Base-by-base conservation (phyloP, 2,113 vertebrate species). In the Ailuropoda melanoleuca region DNA sequence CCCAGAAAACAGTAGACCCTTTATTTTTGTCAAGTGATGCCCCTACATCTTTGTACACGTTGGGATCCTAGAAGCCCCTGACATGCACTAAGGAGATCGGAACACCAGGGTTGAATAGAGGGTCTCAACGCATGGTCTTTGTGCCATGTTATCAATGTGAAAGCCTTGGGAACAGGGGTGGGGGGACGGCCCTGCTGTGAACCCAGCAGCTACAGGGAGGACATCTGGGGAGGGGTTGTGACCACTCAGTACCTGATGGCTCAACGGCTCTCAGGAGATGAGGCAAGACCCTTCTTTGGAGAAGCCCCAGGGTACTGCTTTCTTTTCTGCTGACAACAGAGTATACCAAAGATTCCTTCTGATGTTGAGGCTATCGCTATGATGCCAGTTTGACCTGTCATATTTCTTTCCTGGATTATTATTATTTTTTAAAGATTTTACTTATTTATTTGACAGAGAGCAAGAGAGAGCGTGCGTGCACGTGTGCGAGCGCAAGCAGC, bases 221-320 rank as follows among this genome's bases (percentile, higher is more conserved):
- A 19, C 31, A 2, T 8, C 11, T 6, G 68, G 4, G 60, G 18
- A 48, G 26, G 39, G 2, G 31, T n/a, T 23, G 15, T 1, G n/a
- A 55, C 14, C 39, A 1, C 43, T 34, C 1, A 21, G 39, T 10
- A 8, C 34, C 8, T 7, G 6, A 3, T 0, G 58, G 23, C 46
- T 56, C 7, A 2, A 1, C 5, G 29, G 21, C 60, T 78, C 18
- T 72, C 26, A 64, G 66, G 70, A 90, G 2, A 46, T 0, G n/a
- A 48, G 68, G 17, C 46, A 23, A 8, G 4, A 5, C 6, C 11
- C 48, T 37, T 21, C 66, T 34, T 46, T 50, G 48, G 26, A 53
- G 55, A 77, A 75, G 24, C 8, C 39, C 17, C 13, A 48, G 64
- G n/a, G 43, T n/a, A n/a, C 39, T 34, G 3, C 48, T 81, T 48